A percentile compares a stretch with the other conserved stretches of the same genome.
phyloP scores from a whole-genome alignment of 2,113 vertebrate genomes.

The Xiphorhynchus elegans region DNA sequence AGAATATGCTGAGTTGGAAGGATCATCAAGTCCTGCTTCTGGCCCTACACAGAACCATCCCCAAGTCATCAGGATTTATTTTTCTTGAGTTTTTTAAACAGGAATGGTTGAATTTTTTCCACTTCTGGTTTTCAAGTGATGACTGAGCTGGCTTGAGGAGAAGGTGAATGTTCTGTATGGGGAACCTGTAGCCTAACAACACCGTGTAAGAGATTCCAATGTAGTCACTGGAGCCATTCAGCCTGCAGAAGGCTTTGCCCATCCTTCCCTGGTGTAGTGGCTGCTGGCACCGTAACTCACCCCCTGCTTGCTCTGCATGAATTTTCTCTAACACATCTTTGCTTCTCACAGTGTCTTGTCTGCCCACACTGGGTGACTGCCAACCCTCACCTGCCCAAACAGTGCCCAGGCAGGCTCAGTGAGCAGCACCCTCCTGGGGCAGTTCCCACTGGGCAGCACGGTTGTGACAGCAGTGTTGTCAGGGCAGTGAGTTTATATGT shows the following conservation, averaged over 20 bases:
- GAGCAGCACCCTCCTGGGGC: background rate
- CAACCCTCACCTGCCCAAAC: background rate
- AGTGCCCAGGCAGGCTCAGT: background rate
- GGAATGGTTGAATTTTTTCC: background rate
- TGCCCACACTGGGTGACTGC: background rate
- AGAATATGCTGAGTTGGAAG: background rate
- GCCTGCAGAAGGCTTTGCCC: background rate
- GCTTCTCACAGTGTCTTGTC: background rate
- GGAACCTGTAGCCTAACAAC: background rate
- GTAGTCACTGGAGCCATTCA: background rate
- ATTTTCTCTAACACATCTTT: background rate
- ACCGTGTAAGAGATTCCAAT: rapidly evolving
- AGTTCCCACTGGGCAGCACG: rapidly evolving
- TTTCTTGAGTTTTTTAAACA: background rate
- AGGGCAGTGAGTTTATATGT: background rate
- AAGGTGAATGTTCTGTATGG: background rate
- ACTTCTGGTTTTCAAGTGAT: background rate
- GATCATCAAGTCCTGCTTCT: background rate
- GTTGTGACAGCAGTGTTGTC: background rate
- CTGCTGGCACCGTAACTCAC: background rate
- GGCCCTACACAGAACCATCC: background rate
- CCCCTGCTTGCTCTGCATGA: background rate
- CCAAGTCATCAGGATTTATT: background rate
- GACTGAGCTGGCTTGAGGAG: background rate
- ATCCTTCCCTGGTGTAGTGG: background rate